Evolutionary conservation across 2,113 vertebrate species (phyloP).

Genomic region (Ranitomeya variabilis): DNA sequence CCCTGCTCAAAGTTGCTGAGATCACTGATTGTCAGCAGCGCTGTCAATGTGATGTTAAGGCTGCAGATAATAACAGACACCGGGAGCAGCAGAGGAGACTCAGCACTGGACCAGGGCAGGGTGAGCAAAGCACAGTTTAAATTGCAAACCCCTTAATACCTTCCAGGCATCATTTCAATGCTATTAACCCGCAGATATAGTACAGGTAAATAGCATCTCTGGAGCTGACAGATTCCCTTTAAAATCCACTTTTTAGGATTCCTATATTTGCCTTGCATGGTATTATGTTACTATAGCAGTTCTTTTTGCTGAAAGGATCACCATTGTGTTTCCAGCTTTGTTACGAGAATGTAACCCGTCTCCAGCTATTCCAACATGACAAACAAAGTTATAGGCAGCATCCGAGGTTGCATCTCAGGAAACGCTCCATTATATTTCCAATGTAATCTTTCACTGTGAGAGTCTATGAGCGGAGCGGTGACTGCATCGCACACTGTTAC

Average conservation of each 20-base stretch:
- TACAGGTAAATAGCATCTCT: no score
- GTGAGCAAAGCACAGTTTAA: no score
- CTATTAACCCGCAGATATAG: no score
- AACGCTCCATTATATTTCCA: slow-evolving; percentile 39
- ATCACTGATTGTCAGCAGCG: no score
- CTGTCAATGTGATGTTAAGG: no score
- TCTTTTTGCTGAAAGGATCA: background rate
- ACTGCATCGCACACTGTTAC: slow-evolving; percentile 56
- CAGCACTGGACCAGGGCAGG: no score
- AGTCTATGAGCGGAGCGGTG: slow-evolving; percentile 33
- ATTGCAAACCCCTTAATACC: no score
- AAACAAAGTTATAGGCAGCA: background rate
- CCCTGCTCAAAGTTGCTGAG: no score
- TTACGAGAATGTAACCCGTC: background rate
- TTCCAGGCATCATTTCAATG: no score
- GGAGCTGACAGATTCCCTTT: background rate
- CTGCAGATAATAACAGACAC: no score
- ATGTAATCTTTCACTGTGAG: slow-evolving; percentile 41
- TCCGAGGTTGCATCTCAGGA: slow-evolving; percentile 5
- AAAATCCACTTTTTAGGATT: background rate
- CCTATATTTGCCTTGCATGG: background rate
- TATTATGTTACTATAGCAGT: background rate
- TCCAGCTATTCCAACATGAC: background rate
- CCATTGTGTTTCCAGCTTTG: background rate
- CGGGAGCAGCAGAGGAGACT: no score